Conservation (phyloP, 2,888 invertebrate genomes). For the Acronicta alni region DNA sequence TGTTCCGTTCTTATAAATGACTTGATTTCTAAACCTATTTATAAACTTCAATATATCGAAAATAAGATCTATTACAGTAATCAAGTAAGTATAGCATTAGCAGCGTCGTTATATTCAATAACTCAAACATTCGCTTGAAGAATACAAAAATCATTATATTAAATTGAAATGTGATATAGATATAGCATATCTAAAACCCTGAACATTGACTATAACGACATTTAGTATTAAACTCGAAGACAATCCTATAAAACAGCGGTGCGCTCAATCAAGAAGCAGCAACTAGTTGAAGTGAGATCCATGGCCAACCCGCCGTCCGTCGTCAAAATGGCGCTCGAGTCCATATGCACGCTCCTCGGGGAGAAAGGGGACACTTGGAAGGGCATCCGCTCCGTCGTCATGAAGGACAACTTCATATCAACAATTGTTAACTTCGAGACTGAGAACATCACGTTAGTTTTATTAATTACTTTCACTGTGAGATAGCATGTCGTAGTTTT, state of each 20-base stretch:
- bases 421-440: constrained; percentile 98
- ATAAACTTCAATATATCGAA: background rate
- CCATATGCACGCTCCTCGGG: constrained; percentile 97
- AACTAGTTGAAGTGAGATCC: constrained; percentile 97
- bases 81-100: constrained; percentile 15
- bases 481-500: constrained; percentile 58
- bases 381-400: constrained; percentile 96
- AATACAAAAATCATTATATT: background rate
- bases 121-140: constrained; percentile 2
- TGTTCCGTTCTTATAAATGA: background rate
- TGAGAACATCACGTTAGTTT: constrained; percentile 97
- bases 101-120: constrained; percentile 36
- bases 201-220: constrained; percentile 36
- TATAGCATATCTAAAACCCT: background rate
- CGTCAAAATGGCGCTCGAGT: constrained; percentile 98
- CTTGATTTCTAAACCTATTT: constrained; percentile 25
- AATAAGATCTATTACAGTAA: constrained; percentile 27
- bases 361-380: constrained; percentile 98
- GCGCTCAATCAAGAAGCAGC: constrained; percentile 98
- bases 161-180: background rate
- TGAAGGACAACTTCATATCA: constrained; percentile 98
- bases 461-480: constrained; percentile 75
- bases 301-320: constrained; percentile 98
- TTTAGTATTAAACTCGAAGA: constrained; percentile 71
- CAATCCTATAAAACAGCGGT: constrained; percentile 91